These are phyloP conservation scores for Ceratitis capitata DNA, from an alignment of 1,140 invertebrate species.

Conservation along the genomic window DNA sequence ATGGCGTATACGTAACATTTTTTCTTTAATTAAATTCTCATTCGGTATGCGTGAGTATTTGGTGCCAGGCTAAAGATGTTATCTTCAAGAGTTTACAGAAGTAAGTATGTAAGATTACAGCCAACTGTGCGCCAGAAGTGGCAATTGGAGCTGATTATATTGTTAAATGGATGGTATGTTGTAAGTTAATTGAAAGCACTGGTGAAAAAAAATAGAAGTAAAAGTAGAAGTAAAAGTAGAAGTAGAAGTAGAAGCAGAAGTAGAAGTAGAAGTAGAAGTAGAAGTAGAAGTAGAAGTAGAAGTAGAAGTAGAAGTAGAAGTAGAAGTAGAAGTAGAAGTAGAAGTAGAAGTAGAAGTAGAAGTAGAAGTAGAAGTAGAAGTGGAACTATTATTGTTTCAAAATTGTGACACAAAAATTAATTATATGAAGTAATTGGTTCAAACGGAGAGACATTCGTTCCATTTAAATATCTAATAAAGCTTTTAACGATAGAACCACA, in stretches of 20 bases:
- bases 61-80: not conserved
- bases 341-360: constrained; percentile 28
- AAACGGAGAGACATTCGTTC: too few relatives aligned
- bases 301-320: constrained; percentile 32
- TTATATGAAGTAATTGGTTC: too few relatives aligned
- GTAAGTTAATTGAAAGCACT: too few relatives aligned
- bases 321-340: constrained; percentile 30
- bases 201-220: not conserved
- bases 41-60: not conserved
- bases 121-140: not conserved
- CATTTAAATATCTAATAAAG: too few relatives aligned
- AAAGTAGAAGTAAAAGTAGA: constrained; percentile 2
- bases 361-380: constrained; percentile 28
- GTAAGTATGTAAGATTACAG: not conserved
- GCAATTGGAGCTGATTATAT: not conserved
- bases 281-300: constrained; percentile 30
- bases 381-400: too few relatives aligned
- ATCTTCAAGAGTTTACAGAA: not conserved
- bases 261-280: constrained; percentile 15
- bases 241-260: not conserved
- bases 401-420: too few relatives aligned
- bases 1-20: constrained; percentile 22
- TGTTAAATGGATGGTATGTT: too few relatives aligned
- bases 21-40: not conserved
- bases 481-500: too few relatives aligned